phyloP scores from a whole-genome alignment of 1,140 invertebrate genomes.

The Leptinotarsa defecta region DNA sequence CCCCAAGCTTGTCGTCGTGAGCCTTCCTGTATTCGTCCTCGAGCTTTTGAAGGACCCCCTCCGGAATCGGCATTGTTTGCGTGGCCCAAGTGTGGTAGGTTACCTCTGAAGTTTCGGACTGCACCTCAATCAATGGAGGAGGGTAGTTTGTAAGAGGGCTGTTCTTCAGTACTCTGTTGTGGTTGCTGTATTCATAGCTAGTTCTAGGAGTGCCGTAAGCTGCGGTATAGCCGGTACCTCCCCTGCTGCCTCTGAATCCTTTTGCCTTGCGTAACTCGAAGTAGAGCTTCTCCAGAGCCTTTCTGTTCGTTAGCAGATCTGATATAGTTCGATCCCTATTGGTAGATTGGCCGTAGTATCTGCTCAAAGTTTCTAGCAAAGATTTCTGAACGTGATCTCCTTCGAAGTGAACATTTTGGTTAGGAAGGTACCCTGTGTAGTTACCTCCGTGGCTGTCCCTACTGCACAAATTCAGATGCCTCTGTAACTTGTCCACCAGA shows the following conservation, averaged over 20 bases:
- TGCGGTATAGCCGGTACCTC: slow-evolving; percentile 42
- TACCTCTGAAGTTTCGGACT: slow-evolving; percentile 63
- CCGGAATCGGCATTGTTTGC: slow-evolving; percentile 67
- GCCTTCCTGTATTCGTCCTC: slow-evolving; percentile 58
- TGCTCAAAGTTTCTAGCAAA: slow-evolving; percentile 66
- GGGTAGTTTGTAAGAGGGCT: slow-evolving; percentile 47
- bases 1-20: slow-evolving; percentile 51
- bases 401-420: slow-evolving; percentile 51
- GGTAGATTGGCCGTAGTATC: slow-evolving; percentile 68
- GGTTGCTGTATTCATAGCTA: slow-evolving; percentile 41
- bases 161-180: slow-evolving; percentile 52
- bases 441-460: slow-evolving; percentile 44
- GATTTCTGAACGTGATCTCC: slow-evolving; percentile 66
- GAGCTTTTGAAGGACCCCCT: slow-evolving; percentile 59
- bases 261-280: slow-evolving; percentile 72
- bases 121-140: slow-evolving; percentile 71
- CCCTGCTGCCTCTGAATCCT: slow-evolving; percentile 64
- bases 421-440: slow-evolving; percentile 41
- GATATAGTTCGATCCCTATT: slow-evolving; percentile 71
- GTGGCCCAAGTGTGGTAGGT: slow-evolving; percentile 60
- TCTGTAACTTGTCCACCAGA: slow-evolving; percentile 67
- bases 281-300: slow-evolving; percentile 72
- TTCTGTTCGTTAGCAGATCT: slow-evolving; percentile 71
- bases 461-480: slow-evolving; percentile 61
- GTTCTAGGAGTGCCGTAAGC: slow-evolving; percentile 28